Evolutionary conservation across 1,140 invertebrate species (phyloP), one percentile per base, ranked within the genome.

Genomic region (Euura lappo): DNA sequence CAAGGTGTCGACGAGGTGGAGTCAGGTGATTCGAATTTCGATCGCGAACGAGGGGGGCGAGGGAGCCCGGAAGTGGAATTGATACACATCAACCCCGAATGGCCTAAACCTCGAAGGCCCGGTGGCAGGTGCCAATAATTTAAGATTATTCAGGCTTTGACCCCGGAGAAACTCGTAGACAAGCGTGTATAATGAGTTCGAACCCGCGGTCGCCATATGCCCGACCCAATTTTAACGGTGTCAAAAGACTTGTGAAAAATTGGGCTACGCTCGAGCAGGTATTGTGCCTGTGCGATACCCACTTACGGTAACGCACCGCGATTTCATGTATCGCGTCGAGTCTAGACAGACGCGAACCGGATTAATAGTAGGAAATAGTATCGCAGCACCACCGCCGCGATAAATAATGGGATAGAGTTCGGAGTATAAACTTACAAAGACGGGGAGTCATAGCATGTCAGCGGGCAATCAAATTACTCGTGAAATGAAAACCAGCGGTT

Each of bases 111-210:
- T n/a, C 51, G 51, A 60, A 60, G 8, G 51, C 51, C 51, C 43
- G 74, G 45, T 77, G 79, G 76, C 79, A 80, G 79, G 79, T 80
- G 79, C 79, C 79, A 80, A 80, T 74, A 77, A 77, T 76, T 80
- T 79, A 78, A 78, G 75, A 78, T 80, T 80, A 79, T 80, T 80
- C 70, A 72, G 69, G 78, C 77, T 77, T 78, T 80, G 79, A 80
- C 78, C 78, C 77, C 65, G 1, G 8, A 67, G 60, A 64, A 5
- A 64, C 7, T 44, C 10, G 60, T 8, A 51, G 46, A 69, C 47
- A 71, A 46, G 42, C 71, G 66, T 76, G 73, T 65, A 79, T 80
- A 80, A 80, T 78, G 77, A 77, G 77, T 75, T 78, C 79, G 78
- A 78, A 72, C 77, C 72, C 75, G 74, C 79, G 79, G 77, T 77